Percentiles rank a stretch among this genome's conserved stretches.
Evolutionary conservation across 37 sponge, comb jelly and placozoan genomes (phyloP).

Genomic region (Trichoplax adhaerens): DNA sequence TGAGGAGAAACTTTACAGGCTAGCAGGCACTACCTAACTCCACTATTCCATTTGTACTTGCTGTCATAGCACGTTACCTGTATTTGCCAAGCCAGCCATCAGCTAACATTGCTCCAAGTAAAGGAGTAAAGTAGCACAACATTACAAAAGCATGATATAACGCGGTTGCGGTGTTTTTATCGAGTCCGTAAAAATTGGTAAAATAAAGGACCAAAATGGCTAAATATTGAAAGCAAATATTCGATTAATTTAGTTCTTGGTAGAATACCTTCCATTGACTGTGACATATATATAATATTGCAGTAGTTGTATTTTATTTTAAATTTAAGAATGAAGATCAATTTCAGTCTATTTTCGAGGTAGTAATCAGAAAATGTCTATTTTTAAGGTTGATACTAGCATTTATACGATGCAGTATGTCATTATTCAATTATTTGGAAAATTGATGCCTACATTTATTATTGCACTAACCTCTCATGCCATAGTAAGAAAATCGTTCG

Average conservation of each 20-base stretch:
- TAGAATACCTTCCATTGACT: neutral
- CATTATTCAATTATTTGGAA: neutral
- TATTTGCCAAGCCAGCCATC: conserved; percentile 90
- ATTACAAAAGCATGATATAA: conserved; percentile 79
- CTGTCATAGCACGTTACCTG: conserved; percentile 19
- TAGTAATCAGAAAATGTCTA: neutral
- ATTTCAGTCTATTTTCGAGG: neutral
- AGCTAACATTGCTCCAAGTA: conserved; percentile 87
- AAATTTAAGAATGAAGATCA: neutral
- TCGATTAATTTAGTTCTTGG: neutral
- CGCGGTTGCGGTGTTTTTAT: conserved; percentile 58
- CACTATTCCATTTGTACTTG: neutral
- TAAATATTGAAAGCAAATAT: conserved; percentile 10
- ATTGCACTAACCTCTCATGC: conserved; percentile 70
- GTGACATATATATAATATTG: neutral
- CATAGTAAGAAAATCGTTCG: conserved; percentile 97
- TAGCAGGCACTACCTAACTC: too few species aligned
- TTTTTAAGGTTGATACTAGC: neutral
- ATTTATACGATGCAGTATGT: neutral
- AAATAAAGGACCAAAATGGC: conserved; percentile 79
- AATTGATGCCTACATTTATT: neutral
- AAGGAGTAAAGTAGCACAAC: conserved; percentile 70
- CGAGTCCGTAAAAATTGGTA: conserved; percentile 26
- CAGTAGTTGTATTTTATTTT: neutral
- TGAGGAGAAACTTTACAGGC: too few species aligned